Percentiles rank a stretch among this genome's conserved stretches.
phyloP scores from a whole-genome alignment of 2,113 vertebrate genomes.

The Aptenodytes forsteri region DNA sequence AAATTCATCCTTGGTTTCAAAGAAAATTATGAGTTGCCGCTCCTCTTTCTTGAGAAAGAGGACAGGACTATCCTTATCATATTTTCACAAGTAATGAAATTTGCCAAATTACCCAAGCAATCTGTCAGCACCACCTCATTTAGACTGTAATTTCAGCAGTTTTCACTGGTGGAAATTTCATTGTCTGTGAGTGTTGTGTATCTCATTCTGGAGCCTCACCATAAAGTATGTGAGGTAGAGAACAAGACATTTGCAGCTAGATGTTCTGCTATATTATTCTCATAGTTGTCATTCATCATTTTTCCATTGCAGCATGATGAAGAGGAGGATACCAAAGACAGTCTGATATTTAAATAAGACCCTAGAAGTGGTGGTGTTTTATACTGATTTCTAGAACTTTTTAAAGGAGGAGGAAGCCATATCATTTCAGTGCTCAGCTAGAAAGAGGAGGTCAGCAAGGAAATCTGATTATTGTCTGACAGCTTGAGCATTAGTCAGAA shows the following conservation, averaged over 20 bases:
- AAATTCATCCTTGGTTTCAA: not conserved
- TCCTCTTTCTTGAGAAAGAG: not conserved
- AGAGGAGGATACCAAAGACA: not conserved
- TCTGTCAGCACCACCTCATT: not conserved
- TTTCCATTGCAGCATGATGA: not conserved
- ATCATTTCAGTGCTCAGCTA: not conserved
- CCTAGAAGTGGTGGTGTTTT: not conserved
- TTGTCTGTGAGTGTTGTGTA: accelerated
- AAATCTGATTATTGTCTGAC: not conserved
- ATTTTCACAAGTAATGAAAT: not conserved
- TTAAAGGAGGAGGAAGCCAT: not conserved
- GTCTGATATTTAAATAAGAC: not conserved
- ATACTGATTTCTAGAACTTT: not conserved
- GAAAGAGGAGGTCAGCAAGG: not conserved
- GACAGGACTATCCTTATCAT: not conserved
- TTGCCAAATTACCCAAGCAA: not conserved
- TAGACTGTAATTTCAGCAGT: not conserved
- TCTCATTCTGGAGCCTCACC: not conserved
- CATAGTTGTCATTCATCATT: not conserved
- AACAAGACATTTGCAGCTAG: not conserved
- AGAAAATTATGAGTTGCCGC: not conserved
- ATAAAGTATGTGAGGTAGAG: not conserved
- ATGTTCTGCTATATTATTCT: not conserved
- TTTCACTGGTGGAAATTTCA: not conserved
- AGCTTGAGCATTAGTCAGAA: not conserved